These are phyloP conservation scores for Gorilla gorilla DNA, from an alignment of 2,113 vertebrate species.

Conservation along the genomic window DNA sequence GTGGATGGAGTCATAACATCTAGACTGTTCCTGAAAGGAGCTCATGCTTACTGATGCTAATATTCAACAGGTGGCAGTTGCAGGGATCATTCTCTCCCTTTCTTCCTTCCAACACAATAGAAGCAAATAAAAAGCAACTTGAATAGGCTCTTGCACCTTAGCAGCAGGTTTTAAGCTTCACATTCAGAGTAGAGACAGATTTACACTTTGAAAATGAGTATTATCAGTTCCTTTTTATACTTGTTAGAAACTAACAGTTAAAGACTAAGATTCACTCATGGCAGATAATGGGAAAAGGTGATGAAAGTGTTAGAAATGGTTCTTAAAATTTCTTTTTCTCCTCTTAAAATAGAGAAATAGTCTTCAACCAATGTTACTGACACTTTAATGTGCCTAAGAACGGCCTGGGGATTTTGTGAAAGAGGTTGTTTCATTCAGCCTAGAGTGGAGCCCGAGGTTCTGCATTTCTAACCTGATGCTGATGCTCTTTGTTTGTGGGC, in stretches of 20 bases:
- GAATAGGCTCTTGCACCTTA: neutral
- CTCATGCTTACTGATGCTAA: neutral
- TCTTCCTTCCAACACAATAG: neutral
- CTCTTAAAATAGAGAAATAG: neutral
- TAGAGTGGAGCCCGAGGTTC: no score
- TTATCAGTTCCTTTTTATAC: conserved; percentile 25
- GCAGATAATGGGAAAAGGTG: neutral
- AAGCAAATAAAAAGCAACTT: neutral
- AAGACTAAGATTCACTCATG: neutral
- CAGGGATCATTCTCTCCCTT: neutral
- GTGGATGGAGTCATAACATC: neutral
- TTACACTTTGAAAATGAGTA: neutral
- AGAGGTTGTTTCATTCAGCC: neutral
- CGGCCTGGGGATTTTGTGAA: neutral
- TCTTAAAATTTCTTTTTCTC: neutral
- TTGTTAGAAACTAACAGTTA: neutral
- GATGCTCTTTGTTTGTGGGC: neutral
- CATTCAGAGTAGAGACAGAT: neutral
- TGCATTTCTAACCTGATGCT: neutral
- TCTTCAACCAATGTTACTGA: neutral
- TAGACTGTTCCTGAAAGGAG: neutral
- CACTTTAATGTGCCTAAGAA: neutral
- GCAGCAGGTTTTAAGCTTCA: neutral
- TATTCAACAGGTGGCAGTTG: neutral
- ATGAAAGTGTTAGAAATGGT: neutral